Percentiles rank a stretch among this genome's conserved stretches.
phyloP scores from a whole-genome alignment of 1,140 invertebrate species.

The Drosophila gunungcola region DNA sequence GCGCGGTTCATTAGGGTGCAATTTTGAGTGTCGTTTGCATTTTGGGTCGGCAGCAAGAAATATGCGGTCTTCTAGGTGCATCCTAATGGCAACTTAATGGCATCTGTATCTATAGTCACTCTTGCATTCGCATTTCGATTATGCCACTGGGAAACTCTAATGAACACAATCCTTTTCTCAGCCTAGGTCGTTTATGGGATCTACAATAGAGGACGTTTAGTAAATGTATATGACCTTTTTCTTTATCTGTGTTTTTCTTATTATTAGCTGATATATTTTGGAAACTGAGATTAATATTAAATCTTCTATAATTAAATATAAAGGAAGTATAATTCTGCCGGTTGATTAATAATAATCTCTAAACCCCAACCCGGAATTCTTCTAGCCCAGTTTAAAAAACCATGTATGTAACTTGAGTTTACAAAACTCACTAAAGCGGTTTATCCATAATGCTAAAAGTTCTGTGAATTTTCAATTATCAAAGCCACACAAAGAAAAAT shows the following conservation, averaged over 20 bases:
- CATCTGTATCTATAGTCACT: slow-evolving; percentile 18
- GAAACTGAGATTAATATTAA: no score
- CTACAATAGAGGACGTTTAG: no score
- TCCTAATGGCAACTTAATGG: slow-evolving; percentile 69
- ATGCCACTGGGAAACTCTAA: neutral
- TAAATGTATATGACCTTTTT: no score
- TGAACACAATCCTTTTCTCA: neutral
- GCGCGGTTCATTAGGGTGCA: slow-evolving; percentile 59
- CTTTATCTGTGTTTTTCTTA: no score
- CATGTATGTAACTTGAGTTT: neutral
- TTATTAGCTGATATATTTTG: no score
- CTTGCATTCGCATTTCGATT: slow-evolving; percentile 3
- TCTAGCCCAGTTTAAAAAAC: no score
- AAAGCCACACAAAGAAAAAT: neutral
- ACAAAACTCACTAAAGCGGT: slow-evolving; percentile 21
- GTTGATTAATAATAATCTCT: no score
- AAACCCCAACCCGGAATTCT: no score
- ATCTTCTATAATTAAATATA: no score
- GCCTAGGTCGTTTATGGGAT: neutral
- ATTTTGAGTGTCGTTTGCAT: slow-evolving; percentile 52
- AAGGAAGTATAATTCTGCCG: no score
- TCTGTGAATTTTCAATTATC: slow-evolving; percentile 10
- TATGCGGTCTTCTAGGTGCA: slow-evolving; percentile 24
- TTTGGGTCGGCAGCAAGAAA: slow-evolving; percentile 12
- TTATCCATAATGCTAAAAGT: slow-evolving; percentile 51